Percentiles rank a stretch among this genome's conserved stretches.
These are phyloP conservation scores for Mimas tiliae DNA, from an alignment of 2,888 invertebrate genomes.

Conservation along the genomic window DNA sequence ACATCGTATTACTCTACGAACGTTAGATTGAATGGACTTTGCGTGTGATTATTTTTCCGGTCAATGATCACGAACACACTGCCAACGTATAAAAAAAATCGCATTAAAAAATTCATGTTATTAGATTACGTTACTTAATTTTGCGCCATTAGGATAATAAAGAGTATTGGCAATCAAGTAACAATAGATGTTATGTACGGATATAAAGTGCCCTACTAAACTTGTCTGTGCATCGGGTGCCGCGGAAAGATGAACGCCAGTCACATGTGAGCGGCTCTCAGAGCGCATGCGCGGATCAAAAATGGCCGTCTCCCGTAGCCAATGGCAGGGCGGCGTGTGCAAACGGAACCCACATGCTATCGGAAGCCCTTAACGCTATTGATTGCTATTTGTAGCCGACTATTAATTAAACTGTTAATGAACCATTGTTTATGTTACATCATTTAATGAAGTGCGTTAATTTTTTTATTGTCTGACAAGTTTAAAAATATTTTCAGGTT, in stretches of 20 bases:
- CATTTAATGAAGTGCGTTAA: conserved; percentile 24
- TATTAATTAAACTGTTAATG: conserved; percentile 55
- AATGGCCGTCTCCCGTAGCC: conserved; percentile 74
- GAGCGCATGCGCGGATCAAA: conserved; percentile 78
- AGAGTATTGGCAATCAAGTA: background rate
- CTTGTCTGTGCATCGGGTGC: conserved; percentile 33
- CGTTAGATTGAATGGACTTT: conserved; percentile 60
- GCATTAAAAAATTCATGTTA: background rate
- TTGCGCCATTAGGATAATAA: background rate
- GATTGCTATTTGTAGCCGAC: conserved; percentile 67
- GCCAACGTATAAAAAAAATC: background rate
- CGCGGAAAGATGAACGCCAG: conserved; percentile 50
- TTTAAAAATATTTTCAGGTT: conserved; percentile 9
- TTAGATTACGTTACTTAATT: background rate
- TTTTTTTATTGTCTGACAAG: conserved; percentile 27
- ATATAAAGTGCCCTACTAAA: conserved; percentile 20
- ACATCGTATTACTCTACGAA: conserved; percentile 53
- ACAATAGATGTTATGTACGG: conserved; percentile 12
- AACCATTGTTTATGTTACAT: conserved; percentile 33
- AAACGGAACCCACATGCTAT: conserved; percentile 62
- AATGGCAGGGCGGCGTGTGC: conserved; percentile 60
- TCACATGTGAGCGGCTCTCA: conserved; percentile 65
- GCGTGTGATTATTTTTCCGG: conserved; percentile 49
- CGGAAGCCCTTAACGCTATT: conserved; percentile 67
- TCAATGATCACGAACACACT: conserved; percentile 26